Evolutionary conservation across 2,888 invertebrate species (phyloP), one percentile per base, ranked within the genome.

Genomic region (Stegana nigrithorax): DNA sequence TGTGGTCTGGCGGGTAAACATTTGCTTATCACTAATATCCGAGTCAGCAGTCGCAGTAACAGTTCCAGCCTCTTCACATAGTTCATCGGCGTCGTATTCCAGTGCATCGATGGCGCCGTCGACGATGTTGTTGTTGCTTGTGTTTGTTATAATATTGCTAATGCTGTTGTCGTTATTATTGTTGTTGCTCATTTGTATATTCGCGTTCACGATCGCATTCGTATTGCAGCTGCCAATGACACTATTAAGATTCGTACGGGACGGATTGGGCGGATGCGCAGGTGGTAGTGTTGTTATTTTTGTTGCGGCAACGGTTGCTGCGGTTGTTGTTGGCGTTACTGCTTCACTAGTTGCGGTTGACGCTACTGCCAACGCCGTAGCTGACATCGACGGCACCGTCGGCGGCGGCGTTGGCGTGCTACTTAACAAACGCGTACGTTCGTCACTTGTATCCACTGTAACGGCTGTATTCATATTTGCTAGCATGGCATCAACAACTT

Each of bases 371-470:
- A 64, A 66, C 59, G 66, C 59, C 60, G 64, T 63, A 25, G 56
- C 64, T 62, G 63, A 59, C 76, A 68, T 60, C 69, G 65, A 29
- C 58, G 64, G 60, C 77, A 68, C 57, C 69, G 29, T 60, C 25
- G 63, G 59, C 50, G 73, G 66, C 50, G 67, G 61, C 36, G 68
- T 45, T 14, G 67, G 65, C 45, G 68, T 66, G 42, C 74, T 75
- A 65, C 76, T 75, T 59, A 84, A 59, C 51, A 83, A 69, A 61
- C 71, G 74, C 65, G 83, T 82, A 64, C 81, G 83, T 69, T 82
- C 84, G 66, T 83, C 83, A 60, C 78, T 79, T 60, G 51, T 60
- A 14, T 72, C 76, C 23, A 55, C 29, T 8, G 23, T 45, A 10
- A 60, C 42, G 4, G 51, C 21, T 32, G 67, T 14, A 14, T 57